Evolutionary conservation across 2,888 invertebrate genomes (phyloP), one percentile per base, ranked within the genome.

Genomic region (Allolobophora icterica): DNA sequence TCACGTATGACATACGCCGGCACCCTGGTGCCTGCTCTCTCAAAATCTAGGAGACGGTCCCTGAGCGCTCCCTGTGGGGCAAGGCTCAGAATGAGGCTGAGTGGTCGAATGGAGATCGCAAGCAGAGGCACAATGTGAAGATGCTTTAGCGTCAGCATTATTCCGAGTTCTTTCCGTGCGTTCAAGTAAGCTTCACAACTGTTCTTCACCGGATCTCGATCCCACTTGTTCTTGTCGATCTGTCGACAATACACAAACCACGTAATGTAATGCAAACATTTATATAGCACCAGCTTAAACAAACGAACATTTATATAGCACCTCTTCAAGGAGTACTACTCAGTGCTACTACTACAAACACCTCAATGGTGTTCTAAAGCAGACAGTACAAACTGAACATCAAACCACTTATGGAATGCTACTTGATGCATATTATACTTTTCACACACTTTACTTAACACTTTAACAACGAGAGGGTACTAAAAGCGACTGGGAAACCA

Each of bases 161-260:
- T 98, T 94, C 97, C 97, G 91, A 99, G 96, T 95, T 99, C 99
- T 95, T 99, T 99, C 34, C 99, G 96, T 4, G 99, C 98, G 0
- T 98, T 99, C 95, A 98, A 98, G 96, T 99, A 99, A 0, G 99
- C 99, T 95, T 98, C 98, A 94, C 98, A 98, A 0, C 98, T 98
- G 92, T 97, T 98, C 94, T 99, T 97, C 45, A 97, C 95, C 0
- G 99, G 98, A 95, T 98, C 98, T 71, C 98, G 96, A 94, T 98
- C 97, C 99, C 99, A 99, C 34, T 91, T 90, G 58, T 89, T 45
- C n/a, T 92, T 92, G 89, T 93, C 93, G 91, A 91, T 90, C 91
- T 92, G 89, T 30, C 90, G 33, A n/a, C 24, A 89, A 89, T 3
- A 89, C 34, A 34, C 38, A 35, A 89, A 71, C n/a, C 71, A 30